Evolutionary conservation across 1,140 invertebrate species (phyloP).

Genomic region (Musca domestica): DNA sequence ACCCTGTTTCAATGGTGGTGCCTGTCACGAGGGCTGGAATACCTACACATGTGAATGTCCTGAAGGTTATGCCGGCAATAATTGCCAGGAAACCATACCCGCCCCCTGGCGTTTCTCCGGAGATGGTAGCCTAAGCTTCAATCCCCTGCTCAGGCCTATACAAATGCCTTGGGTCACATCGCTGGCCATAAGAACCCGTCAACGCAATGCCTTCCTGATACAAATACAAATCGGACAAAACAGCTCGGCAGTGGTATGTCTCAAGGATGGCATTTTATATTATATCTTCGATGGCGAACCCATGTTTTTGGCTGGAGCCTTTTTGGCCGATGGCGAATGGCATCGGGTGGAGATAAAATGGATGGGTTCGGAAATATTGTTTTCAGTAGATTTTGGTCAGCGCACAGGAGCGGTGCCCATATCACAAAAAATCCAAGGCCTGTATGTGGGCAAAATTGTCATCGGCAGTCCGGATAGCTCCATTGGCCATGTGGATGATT

Average conservation of each 20-base stretch:
- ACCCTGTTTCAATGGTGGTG: constrained; percentile 85
- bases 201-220: constrained; percentile 75
- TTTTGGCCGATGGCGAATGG: constrained; percentile 77
- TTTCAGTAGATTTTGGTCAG: constrained; percentile 84
- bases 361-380: constrained; percentile 80
- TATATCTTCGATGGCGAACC: constrained; percentile 72
- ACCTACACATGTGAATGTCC: constrained; percentile 83
- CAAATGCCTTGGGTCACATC: constrained; percentile 87
- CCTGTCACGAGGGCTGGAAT: constrained; percentile 84
- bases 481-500: constrained; percentile 60
- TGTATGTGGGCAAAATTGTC: constrained; percentile 83
- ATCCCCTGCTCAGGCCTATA: constrained; percentile 78
- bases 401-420: constrained; percentile 66
- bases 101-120: constrained; percentile 76
- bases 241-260: constrained; percentile 68
- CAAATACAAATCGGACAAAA: constrained; percentile 82
- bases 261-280: constrained; percentile 71
- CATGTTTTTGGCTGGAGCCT: constrained; percentile 62
- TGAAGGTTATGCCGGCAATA: constrained; percentile 83
- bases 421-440: constrained; percentile 76
- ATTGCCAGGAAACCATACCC: constrained; percentile 75
- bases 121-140: constrained; percentile 81
- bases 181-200: constrained; percentile 77
- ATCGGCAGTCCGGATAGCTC: constrained; percentile 77
- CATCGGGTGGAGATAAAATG: constrained; percentile 88